Evolutionary conservation across 1,140 invertebrate genomes (phyloP).

Genomic region (Drosophila watanabei): DNA sequence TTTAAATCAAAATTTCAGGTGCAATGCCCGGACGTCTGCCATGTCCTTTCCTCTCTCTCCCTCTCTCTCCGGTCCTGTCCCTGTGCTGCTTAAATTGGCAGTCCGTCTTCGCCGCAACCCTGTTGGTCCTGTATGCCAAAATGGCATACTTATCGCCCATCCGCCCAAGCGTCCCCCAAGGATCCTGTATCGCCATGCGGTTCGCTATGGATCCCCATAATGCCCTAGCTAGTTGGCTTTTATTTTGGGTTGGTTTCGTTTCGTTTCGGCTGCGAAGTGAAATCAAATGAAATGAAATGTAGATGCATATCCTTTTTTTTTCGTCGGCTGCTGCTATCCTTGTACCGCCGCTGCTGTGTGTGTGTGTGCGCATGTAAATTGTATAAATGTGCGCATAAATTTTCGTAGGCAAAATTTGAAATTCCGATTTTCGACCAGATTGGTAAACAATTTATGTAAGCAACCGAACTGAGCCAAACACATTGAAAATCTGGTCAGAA

Average conservation of each 20-base stretch:
- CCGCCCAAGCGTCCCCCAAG: neutral
- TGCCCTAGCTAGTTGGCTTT: slow-evolving; percentile 45
- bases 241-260: slow-evolving; percentile 25
- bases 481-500: slow-evolving; percentile 68
- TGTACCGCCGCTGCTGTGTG: slow-evolving; percentile 46
- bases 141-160: slow-evolving; percentile 39
- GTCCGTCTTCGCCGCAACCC: slow-evolving; percentile 14
- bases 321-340: slow-evolving; percentile 18
- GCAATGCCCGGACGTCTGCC: slow-evolving; percentile 37
- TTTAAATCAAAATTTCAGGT: slow-evolving; percentile 79
- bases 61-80: neutral
- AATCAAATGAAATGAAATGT: slow-evolving; percentile 80
- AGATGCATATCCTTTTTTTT: slow-evolving; percentile 72
- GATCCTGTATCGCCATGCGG: slow-evolving; percentile 19
- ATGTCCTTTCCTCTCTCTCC: neutral
- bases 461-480: slow-evolving; percentile 57
- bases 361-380: slow-evolving; percentile 74
- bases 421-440: slow-evolving; percentile 84
- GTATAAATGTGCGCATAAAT: slow-evolving; percentile 84
- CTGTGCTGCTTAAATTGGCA: slow-evolving; percentile 25
- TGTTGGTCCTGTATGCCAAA: slow-evolving; percentile 12
- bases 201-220: slow-evolving; percentile 13
- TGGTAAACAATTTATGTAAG: slow-evolving; percentile 85
- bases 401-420: slow-evolving; percentile 79
- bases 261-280: slow-evolving; percentile 23